These are phyloP conservation scores for Samia ricini DNA, from an alignment of 1,140 invertebrate genomes.

Conservation along the genomic window DNA sequence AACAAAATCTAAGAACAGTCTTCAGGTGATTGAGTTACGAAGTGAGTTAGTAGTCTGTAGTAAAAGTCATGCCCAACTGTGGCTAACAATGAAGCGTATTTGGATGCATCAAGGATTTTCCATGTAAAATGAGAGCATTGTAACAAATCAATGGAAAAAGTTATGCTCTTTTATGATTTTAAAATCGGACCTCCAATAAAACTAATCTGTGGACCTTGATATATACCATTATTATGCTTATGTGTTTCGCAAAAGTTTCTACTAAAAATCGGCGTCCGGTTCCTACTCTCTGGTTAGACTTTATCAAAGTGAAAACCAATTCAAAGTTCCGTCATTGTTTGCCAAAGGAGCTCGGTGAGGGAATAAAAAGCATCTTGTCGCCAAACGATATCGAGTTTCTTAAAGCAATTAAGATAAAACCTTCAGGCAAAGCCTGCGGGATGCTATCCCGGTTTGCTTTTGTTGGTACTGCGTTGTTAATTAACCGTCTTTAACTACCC, in stretches of 20 bases:
- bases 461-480: slow-evolving; percentile 52
- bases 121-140: too few relatives aligned
- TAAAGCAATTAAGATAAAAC: slow-evolving; percentile 67
- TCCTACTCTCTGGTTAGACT: slow-evolving; percentile 8
- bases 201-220: too few relatives aligned
- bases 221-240: not conserved
- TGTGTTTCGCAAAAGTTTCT: not conserved
- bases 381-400: slow-evolving; percentile 62
- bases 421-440: slow-evolving; percentile 43
- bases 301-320: slow-evolving; percentile 60
- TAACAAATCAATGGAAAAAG: too few relatives aligned
- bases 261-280: not conserved
- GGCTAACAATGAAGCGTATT: too few relatives aligned
- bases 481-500: slow-evolving; percentile 39
- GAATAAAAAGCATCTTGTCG: slow-evolving; percentile 59
- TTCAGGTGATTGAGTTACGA: too few relatives aligned
- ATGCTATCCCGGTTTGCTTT: slow-evolving; percentile 30
- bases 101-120: too few relatives aligned
- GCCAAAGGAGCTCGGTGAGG: slow-evolving; percentile 34
- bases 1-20: too few relatives aligned
- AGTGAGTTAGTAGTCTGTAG: too few relatives aligned
- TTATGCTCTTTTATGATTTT: too few relatives aligned
- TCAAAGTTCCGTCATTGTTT: slow-evolving; percentile 57
- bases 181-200: too few relatives aligned
- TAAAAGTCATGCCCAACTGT: too few relatives aligned